Conservation (phyloP, 2,888 invertebrate species). For the Neoscelio sp. region DNA sequence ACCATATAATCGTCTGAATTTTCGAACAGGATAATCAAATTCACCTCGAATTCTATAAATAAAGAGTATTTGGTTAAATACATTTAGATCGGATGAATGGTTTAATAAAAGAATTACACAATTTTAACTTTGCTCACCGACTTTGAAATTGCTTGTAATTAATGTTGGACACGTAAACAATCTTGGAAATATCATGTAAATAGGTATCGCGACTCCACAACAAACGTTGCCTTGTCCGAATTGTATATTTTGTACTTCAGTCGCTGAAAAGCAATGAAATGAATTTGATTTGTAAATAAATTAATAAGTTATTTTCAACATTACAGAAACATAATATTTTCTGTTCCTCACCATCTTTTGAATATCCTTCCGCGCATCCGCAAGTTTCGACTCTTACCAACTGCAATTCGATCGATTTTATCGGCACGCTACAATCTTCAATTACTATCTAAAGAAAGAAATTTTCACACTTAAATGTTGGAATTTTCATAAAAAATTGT, state of each 20-base stretch:
- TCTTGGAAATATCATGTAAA: constrained; percentile 97
- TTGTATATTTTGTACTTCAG: constrained; percentile 99
- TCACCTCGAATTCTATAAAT: constrained; percentile 95
- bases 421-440: constrained; percentile 91
- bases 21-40: constrained; percentile 95
- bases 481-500: no score
- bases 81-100: not conserved
- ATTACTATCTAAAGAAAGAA: constrained; percentile 87
- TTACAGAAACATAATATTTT: constrained; percentile 9
- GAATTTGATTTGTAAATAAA: constrained; percentile 29
- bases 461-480: no score
- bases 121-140: constrained; percentile 86
- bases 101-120: constrained; percentile 8
- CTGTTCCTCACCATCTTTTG: constrained; percentile 90
- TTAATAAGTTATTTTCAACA: constrained; percentile 23
- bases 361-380: constrained; percentile 95
- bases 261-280: constrained; percentile 86
- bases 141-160: constrained; percentile 95
- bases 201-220: constrained; percentile 92
- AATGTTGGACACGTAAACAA: constrained; percentile 97
- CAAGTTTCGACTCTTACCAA: constrained; percentile 97
- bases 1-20: constrained; percentile 92
- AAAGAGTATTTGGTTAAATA: not conserved
- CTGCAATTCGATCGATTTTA: constrained; percentile 97
- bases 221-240: constrained; percentile 96